Conservation (phyloP, 2,888 invertebrate genomes). For the Halocaridina rubra region DNA sequence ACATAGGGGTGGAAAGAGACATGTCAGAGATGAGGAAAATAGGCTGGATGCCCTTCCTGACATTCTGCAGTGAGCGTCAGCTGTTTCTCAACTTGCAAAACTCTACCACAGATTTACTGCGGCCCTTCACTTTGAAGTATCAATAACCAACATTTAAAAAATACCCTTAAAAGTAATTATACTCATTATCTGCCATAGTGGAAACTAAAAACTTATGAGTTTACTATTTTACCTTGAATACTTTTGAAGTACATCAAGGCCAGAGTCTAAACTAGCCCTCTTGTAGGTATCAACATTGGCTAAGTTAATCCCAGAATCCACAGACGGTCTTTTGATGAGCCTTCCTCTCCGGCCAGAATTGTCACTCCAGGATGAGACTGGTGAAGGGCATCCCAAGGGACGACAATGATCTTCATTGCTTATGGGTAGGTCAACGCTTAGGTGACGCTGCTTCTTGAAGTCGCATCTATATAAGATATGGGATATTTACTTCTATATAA, state of each 20-base stretch:
- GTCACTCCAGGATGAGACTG: conserved; percentile 37
- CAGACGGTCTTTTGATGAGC: conserved; percentile 80
- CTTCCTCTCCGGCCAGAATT: conserved; percentile 64
- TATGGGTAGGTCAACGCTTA: conserved; percentile 64
- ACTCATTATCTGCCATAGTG: too few relatives aligned
- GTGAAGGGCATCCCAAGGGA: conserved; percentile 26
- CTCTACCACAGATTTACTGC: too few relatives aligned
- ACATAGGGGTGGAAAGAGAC: too few relatives aligned
- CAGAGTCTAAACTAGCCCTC: conserved; percentile 62
- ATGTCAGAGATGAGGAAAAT: too few relatives aligned
- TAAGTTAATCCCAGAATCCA: conserved; percentile 83
- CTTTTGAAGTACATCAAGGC: conserved; percentile 61
- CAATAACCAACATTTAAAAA: too few relatives aligned
- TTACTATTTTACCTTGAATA: conserved; percentile 55
- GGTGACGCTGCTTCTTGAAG: conserved; percentile 63
- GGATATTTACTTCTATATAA: background rate
- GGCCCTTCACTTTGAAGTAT: too few relatives aligned
- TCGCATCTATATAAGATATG: conserved; percentile 48
- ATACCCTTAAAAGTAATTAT: too few relatives aligned
- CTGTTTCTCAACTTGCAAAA: too few relatives aligned
- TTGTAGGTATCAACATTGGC: conserved; percentile 62
- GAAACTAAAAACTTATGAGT: too few relatives aligned
- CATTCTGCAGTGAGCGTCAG: too few relatives aligned
- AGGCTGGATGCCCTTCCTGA: too few relatives aligned
- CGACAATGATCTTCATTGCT: conserved; percentile 49